Evolutionary conservation across 2,888 invertebrate genomes (phyloP).

Genomic region (Drosophila rellima): DNA sequence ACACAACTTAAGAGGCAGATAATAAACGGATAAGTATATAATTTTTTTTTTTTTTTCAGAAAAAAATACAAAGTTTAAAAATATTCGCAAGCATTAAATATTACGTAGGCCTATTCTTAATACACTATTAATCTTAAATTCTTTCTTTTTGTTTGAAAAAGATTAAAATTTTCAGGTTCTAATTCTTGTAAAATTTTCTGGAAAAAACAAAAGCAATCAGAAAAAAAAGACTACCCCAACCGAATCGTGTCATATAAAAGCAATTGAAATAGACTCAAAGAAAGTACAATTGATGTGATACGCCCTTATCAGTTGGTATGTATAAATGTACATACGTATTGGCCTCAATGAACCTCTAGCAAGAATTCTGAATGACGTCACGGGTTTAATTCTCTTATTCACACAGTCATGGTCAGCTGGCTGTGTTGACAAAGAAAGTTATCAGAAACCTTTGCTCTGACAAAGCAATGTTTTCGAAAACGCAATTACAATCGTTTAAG

Average conservation of each 20-base stretch:
- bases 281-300: slow-evolving; percentile 1
- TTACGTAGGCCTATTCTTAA: no score
- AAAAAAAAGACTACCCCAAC: slow-evolving; percentile 13
- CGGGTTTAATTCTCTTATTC: slow-evolving; percentile 6
- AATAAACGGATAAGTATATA: no score
- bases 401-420: slow-evolving; percentile 26
- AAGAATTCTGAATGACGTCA: slow-evolving; percentile 25
- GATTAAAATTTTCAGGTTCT: no score
- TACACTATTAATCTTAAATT: no score
- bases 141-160: no score
- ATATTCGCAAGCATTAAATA: no score
- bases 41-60: no score
- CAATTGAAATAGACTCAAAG: background rate
- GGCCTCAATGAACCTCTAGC: background rate
- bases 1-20: background rate
- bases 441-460: slow-evolving; percentile 8
- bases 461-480: slow-evolving; percentile 5
- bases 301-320: background rate
- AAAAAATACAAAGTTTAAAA: no score
- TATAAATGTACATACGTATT: no score
- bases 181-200: no score
- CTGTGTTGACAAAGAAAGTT: slow-evolving; percentile 30
- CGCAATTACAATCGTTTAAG: slow-evolving; percentile 6
- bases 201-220: no score
- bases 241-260: background rate